Evolutionary conservation across 2,797 vertebrate species (phyloP).

Genomic region (Psittacula derbiana): DNA sequence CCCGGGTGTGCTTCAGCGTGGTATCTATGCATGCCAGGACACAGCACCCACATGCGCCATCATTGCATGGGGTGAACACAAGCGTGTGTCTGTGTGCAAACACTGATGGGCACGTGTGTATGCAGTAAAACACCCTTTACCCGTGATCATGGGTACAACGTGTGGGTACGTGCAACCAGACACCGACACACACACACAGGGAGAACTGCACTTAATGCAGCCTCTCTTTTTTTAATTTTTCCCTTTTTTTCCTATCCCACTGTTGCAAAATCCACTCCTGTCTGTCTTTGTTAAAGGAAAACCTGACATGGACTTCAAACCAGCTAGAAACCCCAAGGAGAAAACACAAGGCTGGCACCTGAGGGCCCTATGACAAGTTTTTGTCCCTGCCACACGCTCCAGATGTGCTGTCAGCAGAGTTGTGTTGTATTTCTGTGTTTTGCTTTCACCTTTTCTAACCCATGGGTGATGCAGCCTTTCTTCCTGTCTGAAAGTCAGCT

Average conservation of each 20-base stretch:
- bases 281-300: not conserved
- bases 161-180: not conserved
- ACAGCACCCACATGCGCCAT: accelerated
- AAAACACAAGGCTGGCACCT: not conserved
- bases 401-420: accelerated
- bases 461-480: accelerated
- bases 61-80: accelerated
- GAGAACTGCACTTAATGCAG: not conserved
- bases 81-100: accelerated
- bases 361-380: not conserved
- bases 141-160: accelerated
- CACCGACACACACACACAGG: accelerated
- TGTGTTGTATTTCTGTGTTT: not conserved
- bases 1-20: accelerated
- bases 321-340: not conserved
- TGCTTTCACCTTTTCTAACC: not conserved
- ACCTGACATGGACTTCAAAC: not conserved
- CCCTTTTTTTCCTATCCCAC: not conserved
- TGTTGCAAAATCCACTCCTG: not conserved
- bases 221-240: not conserved
- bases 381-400: accelerated
- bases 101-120: accelerated
- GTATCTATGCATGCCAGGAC: accelerated
- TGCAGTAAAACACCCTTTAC: accelerated
- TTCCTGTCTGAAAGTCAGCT: not conserved